Conservation (phyloP, 2,888 invertebrate species). For the Toxonevra muliebris region DNA sequence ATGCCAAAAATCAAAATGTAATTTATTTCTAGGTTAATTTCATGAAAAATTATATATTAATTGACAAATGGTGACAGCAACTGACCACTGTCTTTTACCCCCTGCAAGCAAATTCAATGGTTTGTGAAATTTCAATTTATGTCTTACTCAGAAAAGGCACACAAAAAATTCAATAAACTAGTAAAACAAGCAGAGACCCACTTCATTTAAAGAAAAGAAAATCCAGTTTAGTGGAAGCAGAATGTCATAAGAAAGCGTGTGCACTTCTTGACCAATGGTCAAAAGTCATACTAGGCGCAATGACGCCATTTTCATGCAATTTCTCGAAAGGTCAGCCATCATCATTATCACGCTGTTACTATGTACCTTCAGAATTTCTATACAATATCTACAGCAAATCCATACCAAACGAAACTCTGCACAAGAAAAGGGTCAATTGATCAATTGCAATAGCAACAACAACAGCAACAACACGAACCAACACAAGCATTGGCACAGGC, state of each 20-base stretch:
- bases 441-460: constrained; percentile 9
- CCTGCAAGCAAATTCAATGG: constrained; percentile 42
- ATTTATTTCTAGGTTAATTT: too few species aligned
- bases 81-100: constrained; percentile 54
- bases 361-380: constrained; percentile 10
- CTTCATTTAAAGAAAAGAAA: neutral
- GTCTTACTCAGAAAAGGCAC: too few species aligned
- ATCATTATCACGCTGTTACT: constrained; percentile 60
- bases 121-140: constrained; percentile 33
- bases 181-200: constrained; percentile 14
- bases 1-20: too few species aligned
- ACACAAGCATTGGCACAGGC: neutral
- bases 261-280: constrained; percentile 59
- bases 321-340: constrained; percentile 57
- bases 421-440: constrained; percentile 30
- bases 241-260: constrained; percentile 36
- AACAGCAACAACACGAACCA: neutral
- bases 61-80: constrained; percentile 56
- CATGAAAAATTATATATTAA: too few species aligned
- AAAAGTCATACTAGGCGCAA: constrained; percentile 54
- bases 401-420: neutral
- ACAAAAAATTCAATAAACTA: constrained; percentile 12
- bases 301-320: constrained; percentile 52
- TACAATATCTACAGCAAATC: neutral
- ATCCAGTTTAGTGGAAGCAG: constrained; percentile 5